Evolutionary conservation across 2,797 vertebrate species (phyloP), one percentile per base, ranked within the genome.

Genomic region (Mastacembelus armatus): DNA sequence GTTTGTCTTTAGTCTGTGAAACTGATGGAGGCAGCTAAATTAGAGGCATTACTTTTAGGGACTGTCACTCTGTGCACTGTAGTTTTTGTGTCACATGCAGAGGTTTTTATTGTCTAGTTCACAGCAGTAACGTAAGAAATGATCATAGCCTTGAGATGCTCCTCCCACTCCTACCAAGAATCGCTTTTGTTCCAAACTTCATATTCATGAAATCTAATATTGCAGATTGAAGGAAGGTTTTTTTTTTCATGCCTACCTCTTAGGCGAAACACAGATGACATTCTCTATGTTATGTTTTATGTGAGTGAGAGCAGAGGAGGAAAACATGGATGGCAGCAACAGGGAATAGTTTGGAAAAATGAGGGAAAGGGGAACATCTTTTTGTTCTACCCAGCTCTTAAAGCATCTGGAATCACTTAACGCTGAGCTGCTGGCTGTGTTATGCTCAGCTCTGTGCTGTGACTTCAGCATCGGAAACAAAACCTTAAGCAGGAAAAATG

Each of bases 341-440:
- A 57, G 49, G 66, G 32, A 64, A 47, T 11, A n/a, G 32, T 7
- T 35, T 63, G 47, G 56, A 59, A 60, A 71, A 75, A 71, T 10
- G 57, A 71, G 38, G 4, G 40, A 66, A 59, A 64, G 44, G 29
- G 39, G 44, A 59, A 77, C 78, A 84, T 86, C 74, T 78, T 80
- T 89, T 85, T 85, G 80, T 78, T 85, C 78, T 45, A 44, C 76
- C 85, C 58, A 72, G 62, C 85, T 86, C 71, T 70, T 40, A 2
- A 43, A 55, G 30, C 91, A 93, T 93, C 91, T 92, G 92, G 90
- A 92, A 70, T 55, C 83, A 84, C 66, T 92, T 84, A 84, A 10
- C 43, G 21, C 65, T 69, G 72, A 18, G 21, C 67, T 52, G 74
- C 84, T 79, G 88, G 68, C 77, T 66, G 74, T 67, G 57, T 76